These are phyloP conservation scores for Parauchenoglanis punctatus DNA, from an alignment of 2,797 vertebrate genomes.

Conservation along the genomic window DNA sequence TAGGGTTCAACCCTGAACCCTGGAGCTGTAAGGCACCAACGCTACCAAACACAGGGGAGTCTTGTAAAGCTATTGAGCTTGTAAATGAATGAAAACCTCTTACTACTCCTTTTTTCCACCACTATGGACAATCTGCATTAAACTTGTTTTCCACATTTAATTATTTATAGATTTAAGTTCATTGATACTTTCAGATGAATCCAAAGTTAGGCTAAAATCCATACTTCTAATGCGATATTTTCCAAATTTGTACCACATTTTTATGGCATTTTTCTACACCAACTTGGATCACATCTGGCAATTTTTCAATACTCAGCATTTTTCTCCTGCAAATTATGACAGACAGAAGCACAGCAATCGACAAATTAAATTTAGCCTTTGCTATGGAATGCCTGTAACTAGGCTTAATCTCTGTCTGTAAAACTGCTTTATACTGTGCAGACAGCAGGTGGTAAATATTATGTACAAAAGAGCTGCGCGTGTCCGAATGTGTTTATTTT, in stretches of 20 bases:
- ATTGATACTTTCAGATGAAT: not conserved
- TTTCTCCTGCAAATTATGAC: not conserved
- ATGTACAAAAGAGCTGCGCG: constrained; percentile 28
- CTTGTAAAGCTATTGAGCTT: not conserved
- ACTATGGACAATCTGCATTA: not conserved
- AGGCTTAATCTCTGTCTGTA: not conserved
- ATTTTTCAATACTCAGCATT: constrained; percentile 5
- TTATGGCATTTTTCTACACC: not conserved
- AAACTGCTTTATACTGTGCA: constrained; percentile 1
- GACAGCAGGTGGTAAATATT: constrained; percentile 51
- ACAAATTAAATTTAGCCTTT: constrained; percentile 26
- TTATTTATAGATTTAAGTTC: not conserved
- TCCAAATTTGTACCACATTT: not conserved
- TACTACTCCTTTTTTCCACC: not conserved
- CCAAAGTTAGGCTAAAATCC: not conserved
- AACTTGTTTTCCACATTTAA: not conserved
- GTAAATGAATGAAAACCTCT: not conserved
- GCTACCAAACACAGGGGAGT: not conserved
- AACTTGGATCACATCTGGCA: not conserved
- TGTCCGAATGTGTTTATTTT: constrained; percentile 35
- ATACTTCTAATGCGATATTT: not conserved
- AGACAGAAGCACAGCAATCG: constrained; percentile 6
- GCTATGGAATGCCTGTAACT: not conserved
- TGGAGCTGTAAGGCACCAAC: not conserved
- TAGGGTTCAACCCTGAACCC: constrained; percentile 3